Conservation (phyloP, 1,140 invertebrate genomes). For the Scaptomyza pallida region DNA sequence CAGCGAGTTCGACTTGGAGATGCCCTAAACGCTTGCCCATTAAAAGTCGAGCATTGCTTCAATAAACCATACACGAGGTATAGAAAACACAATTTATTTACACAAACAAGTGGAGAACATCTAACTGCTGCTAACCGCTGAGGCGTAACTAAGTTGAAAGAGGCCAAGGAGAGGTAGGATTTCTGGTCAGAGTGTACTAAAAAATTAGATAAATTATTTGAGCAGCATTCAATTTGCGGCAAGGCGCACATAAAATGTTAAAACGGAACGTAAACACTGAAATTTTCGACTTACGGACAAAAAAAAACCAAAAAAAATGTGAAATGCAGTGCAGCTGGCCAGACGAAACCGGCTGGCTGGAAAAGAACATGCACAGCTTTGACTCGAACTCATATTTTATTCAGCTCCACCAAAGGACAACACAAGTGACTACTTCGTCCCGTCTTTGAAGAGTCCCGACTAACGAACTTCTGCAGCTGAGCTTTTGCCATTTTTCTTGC, state of each 20-base stretch:
- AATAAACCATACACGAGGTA: background rate
- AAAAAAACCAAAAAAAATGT: too few relatives aligned
- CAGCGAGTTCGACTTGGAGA: too few relatives aligned
- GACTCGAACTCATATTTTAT: conserved; percentile 61
- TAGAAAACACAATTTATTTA: background rate
- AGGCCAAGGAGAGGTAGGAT: background rate
- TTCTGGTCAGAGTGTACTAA: conserved; percentile 12
- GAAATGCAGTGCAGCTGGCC: conserved; percentile 24
- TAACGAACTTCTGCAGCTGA: conserved; percentile 61
- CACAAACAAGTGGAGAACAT: background rate
- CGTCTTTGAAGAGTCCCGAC: conserved; percentile 13
- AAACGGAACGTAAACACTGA: conserved; percentile 52
- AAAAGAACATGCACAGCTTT: conserved; percentile 57
- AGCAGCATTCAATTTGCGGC: conserved; percentile 64
- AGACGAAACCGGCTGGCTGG: conserved; percentile 19
- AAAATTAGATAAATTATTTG: conserved; percentile 66
- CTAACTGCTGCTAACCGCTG: conserved; percentile 9
- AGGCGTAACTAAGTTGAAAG: conserved; percentile 19
- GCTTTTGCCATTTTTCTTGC: conserved; percentile 51
- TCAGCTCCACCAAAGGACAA: conserved; percentile 49
- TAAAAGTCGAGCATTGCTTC: background rate
- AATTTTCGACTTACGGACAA: conserved; percentile 28
- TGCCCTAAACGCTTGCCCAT: background rate
- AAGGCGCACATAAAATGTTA: conserved; percentile 48
- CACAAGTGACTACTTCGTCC: conserved; percentile 32